Evolutionary conservation across 2,797 vertebrate species (phyloP).

Genomic region (Sebastes dallii): DNA sequence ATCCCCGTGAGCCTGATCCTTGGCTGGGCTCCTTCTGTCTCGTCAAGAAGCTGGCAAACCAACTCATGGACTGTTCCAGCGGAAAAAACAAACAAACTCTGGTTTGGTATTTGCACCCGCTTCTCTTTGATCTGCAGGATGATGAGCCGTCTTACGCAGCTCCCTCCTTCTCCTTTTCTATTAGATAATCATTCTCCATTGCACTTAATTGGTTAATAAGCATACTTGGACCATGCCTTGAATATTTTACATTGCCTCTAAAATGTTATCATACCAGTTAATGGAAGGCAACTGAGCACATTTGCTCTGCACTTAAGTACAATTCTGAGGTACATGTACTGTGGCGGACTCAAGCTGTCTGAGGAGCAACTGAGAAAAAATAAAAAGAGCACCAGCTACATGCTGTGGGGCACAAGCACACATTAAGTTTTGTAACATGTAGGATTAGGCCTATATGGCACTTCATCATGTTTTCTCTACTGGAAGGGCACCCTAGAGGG

Average conservation of each 20-base stretch:
- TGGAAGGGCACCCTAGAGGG: too few species aligned
- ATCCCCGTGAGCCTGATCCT: conserved; percentile 71
- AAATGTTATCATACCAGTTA: not conserved
- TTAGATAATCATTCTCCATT: conserved; percentile 21
- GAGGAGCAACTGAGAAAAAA: not conserved
- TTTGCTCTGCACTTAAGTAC: not conserved
- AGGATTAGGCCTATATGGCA: not conserved
- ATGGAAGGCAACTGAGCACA: not conserved
- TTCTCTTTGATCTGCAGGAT: conserved; percentile 46
- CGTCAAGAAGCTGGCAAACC: conserved; percentile 70
- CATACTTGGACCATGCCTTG: not conserved
- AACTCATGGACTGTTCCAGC: conserved; percentile 34
- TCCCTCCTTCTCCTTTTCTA: not conserved
- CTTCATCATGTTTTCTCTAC: too few species aligned
- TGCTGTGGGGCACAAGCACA: not conserved
- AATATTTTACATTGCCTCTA: not conserved
- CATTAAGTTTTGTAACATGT: not conserved
- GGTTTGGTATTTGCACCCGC: conserved; percentile 10
- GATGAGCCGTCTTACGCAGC: conserved; percentile 7
- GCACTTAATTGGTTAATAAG: not conserved
- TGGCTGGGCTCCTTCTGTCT: conserved; percentile 75
- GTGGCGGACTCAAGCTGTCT: not conserved
- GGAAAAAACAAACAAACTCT: not conserved
- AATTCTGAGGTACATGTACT: not conserved
- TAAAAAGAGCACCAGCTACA: not conserved